Base-by-base conservation (phyloP, 37 sponge, comb jelly and placozoan genomes). In the Aphrocallistes beatrix region DNA sequence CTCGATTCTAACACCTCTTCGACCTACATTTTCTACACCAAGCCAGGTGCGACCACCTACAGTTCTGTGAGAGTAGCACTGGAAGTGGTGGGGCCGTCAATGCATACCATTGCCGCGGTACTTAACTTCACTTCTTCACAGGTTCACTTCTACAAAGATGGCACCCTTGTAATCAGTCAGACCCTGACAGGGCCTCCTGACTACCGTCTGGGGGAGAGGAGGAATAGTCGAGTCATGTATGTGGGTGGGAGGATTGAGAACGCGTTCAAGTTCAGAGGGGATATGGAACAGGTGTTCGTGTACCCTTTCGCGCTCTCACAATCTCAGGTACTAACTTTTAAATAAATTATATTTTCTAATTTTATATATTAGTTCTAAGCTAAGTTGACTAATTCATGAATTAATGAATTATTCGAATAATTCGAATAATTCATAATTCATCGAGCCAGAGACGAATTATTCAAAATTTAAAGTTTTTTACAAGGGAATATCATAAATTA, bases 241-340 rank as follows among this genome's bases (percentile, higher is more conserved):
- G 75, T 60, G 8, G 75, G 75, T 25, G 75, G 75, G 3, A 60
- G 75, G 34, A 60, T 60, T 32, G 75, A 60, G 75, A 60, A 60
- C 21, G 10, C n/a, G 75, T 60, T 60, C 34, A 60, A 60, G 34
- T 60, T 60, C 75, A 60, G 3, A 32, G 75, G 75, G n/a, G 10
- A 30, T 19, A 60, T 60, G 8, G 75, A 60, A 30, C n/a, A 60
- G 1, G 8, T 60, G 34, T 60, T 60, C n/a, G 6, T 60, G 21
- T 60, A 60, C n/a, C 75, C 21, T 6, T 60, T 60, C 75, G 8
- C 28, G 6, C 75, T 60, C 75, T 25, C 75, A 60, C 8, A 13
- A 3, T 60, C 75, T 25, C 75, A 60, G 75, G 75, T 60, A 32
- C 10, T n/a, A n/a, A n/a, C n/a, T n/a, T n/a, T n/a, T n/a, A n/a